Evolutionary conservation across 1,140 invertebrate species (phyloP), one percentile per base, ranked within the genome.

Genomic region (Drosophila simulans): DNA sequence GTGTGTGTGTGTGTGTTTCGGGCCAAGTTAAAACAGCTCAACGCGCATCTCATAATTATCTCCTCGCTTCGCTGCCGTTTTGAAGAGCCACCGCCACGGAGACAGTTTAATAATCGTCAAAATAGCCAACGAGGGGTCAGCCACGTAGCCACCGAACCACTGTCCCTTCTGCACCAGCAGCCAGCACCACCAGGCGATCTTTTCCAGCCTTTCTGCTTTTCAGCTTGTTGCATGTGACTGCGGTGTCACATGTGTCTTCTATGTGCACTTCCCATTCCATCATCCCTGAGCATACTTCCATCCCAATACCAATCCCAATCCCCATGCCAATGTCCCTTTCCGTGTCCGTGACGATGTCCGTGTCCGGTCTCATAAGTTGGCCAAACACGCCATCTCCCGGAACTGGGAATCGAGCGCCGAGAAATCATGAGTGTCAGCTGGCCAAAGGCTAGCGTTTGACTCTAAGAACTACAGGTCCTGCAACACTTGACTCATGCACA

Each of bases 1-100:
- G n/a, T 12, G 27, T 8, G 27, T 31, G 27, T 37, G 4, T 39
- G 22, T 37, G 17, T 20, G 17, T 37, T 64, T 49, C 40, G 27
- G 58, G 35, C 15, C 55, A n/a, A 48, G 51, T 13, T 48, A n/a
- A 59, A 46, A 80, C 48, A 79, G 80, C 86, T 90, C 88, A 77
- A 82, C 77, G 89, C 83, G 80, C 89, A 91, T 91, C 89, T 91
- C 83, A 89, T 91, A 91, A 91, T 91, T 91, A 91, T 91, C 81
- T 91, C 75, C 70, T 77, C 84, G 89, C 75, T 91, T 86, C 78
- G 89, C 45, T 91, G 81, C 64, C 72, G 64, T 86, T 80, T 62
- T 91, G 89, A 91, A 83, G 80, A 77, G 48, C 48, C 71, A 62
- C 27, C 35, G 45, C 34, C 58, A 75, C 84, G 77, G 75, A 89